phyloP scores from a whole-genome alignment of 2,797 vertebrate genomes.

The Halcyon badia region DNA sequence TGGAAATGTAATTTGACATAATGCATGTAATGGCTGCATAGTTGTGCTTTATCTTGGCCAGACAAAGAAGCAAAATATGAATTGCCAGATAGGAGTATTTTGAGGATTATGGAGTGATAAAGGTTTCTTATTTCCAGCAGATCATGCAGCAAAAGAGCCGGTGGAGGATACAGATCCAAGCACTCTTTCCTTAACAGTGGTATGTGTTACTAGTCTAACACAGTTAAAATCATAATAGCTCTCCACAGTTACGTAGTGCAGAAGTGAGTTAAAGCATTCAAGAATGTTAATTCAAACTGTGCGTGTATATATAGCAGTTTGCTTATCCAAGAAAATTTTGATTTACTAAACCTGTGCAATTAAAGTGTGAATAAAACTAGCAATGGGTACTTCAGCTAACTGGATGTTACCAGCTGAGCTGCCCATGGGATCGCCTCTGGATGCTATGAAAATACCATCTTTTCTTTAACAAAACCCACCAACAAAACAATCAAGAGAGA shows the following conservation, averaged over 20 bases:
- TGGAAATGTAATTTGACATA: not conserved
- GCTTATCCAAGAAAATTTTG: not conserved
- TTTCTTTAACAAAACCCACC: not conserved
- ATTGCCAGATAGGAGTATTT: not conserved
- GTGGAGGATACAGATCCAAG: constrained; percentile 97
- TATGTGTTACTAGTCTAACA: constrained; percentile 69
- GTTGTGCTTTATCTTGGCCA: not conserved
- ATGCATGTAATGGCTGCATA: not conserved
- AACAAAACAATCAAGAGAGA: not conserved
- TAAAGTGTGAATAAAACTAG: not conserved
- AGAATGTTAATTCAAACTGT: not conserved
- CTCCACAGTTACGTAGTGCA: not conserved
- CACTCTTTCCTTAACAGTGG: constrained; percentile 88
- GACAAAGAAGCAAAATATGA: not conserved
- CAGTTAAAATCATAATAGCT: not conserved
- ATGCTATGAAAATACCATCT: not conserved
- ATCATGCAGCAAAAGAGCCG: constrained; percentile 86
- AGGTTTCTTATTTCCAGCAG: constrained; percentile 69
- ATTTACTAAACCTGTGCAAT: not conserved
- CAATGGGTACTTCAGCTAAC: not conserved
- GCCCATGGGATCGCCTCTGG: not conserved
- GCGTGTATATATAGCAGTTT: not conserved
- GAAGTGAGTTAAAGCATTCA: not conserved
- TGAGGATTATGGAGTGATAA: not conserved
- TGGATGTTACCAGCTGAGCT: not conserved